phyloP scores from a whole-genome alignment of 1,140 invertebrate species.

The Xylocopa sonorina region DNA sequence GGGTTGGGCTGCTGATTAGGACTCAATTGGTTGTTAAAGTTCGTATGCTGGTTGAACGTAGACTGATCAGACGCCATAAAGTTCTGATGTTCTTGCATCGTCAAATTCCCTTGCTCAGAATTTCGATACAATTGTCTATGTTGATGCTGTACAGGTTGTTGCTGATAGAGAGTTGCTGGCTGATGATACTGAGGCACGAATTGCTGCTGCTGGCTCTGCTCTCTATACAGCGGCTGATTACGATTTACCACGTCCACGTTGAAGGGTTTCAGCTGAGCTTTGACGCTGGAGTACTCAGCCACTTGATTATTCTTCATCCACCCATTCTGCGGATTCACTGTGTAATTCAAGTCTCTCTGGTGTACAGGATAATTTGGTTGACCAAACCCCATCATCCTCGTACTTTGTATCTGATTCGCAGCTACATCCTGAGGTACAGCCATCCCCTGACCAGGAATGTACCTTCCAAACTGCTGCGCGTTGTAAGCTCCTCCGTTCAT shows the following conservation, averaged over 20 bases:
- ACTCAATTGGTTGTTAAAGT: background rate
- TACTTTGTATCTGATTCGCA: conserved; percentile 31
- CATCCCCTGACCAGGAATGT: conserved; percentile 40
- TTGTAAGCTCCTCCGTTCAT: background rate
- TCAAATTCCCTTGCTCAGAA: background rate
- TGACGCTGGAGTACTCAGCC: background rate
- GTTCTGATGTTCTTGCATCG: conserved; percentile 18
- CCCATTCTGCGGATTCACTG: background rate
- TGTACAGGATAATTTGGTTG: background rate
- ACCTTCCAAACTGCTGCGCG: background rate
- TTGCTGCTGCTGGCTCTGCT: background rate
- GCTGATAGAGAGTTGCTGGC: background rate
- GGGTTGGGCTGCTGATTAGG: background rate
- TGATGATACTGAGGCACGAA: background rate
- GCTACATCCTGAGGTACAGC: conserved; percentile 53
- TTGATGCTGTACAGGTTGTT: background rate
- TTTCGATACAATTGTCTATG: background rate
- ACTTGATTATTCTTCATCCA: background rate
- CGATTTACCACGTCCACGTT: conserved; percentile 1
- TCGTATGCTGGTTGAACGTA: background rate
- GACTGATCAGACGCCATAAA: no score
- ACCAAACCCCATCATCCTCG: background rate
- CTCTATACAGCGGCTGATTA: background rate
- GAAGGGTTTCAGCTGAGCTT: background rate
- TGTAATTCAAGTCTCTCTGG: conserved; percentile 4